A percentile compares a stretch with the other conserved stretches of the same genome.
Conservation (phyloP, 2,797 vertebrate species). For the Eleutherodactylus coqui region DNA sequence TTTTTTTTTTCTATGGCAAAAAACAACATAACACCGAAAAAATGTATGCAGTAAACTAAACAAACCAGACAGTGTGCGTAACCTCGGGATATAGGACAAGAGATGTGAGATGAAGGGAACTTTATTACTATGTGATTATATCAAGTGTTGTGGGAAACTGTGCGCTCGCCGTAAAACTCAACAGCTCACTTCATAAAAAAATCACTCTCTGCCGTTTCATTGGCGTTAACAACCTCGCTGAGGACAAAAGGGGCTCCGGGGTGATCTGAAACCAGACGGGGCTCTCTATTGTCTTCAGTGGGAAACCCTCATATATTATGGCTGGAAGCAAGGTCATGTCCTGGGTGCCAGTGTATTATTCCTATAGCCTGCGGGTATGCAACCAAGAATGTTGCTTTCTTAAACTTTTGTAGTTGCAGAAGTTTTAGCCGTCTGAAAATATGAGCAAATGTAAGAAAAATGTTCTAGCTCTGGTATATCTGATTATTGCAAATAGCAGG, state of each 20-base stretch:
- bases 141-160: conserved; percentile 69
- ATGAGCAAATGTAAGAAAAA: not conserved
- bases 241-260: conserved; percentile 68
- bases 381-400: not conserved
- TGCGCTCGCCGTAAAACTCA: conserved; percentile 70
- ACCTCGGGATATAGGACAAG: conserved; percentile 64
- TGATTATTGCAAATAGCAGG: too few relatives aligned
- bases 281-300: conserved; percentile 67
- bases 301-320: conserved; percentile 65
- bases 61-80: not conserved
- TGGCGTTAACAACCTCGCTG: conserved; percentile 68
- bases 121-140: conserved; percentile 65
- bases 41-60: not conserved
- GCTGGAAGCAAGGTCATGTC: conserved; percentile 68
- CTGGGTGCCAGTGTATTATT: conserved; percentile 64
- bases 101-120: conserved; percentile 69
- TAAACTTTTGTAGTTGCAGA: not conserved
- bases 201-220: conserved; percentile 66
- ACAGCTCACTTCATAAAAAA: conserved; percentile 66
- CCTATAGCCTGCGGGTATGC: not conserved
- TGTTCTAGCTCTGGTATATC: too few relatives aligned
- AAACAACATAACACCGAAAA: not conserved
- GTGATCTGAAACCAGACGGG: conserved; percentile 68
- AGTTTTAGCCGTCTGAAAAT: not conserved
- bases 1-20: not conserved